A percentile compares a stretch with the other conserved stretches of the same genome.
phyloP scores from a whole-genome alignment of 2,113 vertebrate genomes.

The Balaeniceps rex region DNA sequence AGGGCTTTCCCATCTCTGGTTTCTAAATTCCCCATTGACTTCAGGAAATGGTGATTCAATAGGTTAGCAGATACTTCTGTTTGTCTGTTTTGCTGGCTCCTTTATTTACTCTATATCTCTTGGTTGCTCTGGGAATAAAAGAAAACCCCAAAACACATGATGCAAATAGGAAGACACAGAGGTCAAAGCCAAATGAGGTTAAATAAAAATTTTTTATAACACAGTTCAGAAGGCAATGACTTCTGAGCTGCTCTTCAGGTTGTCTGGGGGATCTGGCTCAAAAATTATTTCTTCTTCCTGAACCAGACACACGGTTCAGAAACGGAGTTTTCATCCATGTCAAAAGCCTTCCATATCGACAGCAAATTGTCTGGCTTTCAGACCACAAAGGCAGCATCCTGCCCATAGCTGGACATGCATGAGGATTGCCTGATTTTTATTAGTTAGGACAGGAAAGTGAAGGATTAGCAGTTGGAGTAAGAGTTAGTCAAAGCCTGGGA shows the following conservation, averaged over 20 bases:
- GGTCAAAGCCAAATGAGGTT: slow-evolving; percentile 21
- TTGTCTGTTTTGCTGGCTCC: slow-evolving; percentile 11
- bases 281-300: background rate
- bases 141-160: background rate
- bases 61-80: slow-evolving; percentile 17
- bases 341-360: background rate
- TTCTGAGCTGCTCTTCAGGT: background rate
- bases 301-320: background rate
- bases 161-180: slow-evolving; percentile 22
- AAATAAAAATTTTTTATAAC: background rate
- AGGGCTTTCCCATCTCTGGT: slow-evolving; percentile 32
- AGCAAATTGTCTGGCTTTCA: background rate
- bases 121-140: slow-evolving; percentile 51
- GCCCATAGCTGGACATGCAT: background rate
- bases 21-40: slow-evolving; percentile 53
- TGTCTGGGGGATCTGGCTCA: background rate
- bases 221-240: background rate
- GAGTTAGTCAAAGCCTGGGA: background rate
- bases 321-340: background rate
- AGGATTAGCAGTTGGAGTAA: background rate
- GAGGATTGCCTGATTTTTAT: background rate
- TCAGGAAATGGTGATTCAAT: slow-evolving; percentile 42
- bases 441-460: background rate
- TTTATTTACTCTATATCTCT: slow-evolving; percentile 55
- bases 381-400: background rate